Conservation (phyloP, 2,888 invertebrate species). For the Ctena decussata region DNA sequence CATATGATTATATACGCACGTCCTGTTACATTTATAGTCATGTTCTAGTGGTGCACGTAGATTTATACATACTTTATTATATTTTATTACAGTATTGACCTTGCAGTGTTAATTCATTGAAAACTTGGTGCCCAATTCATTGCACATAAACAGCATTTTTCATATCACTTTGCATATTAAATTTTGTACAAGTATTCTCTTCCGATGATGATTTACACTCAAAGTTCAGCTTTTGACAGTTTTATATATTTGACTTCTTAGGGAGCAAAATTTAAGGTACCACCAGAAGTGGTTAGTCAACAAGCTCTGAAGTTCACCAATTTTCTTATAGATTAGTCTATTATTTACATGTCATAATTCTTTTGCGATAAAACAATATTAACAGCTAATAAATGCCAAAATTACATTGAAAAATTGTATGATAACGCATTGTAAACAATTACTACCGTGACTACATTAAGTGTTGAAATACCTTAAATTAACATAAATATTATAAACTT, state of each 20-base stretch:
- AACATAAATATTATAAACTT: too few species aligned
- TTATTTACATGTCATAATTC: slow-evolving; percentile 12
- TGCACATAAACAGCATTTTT: too few species aligned
- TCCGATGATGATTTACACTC: not conserved
- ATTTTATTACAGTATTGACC: too few species aligned
- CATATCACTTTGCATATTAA: too few species aligned
- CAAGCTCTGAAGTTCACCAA: not conserved
- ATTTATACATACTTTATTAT: too few species aligned
- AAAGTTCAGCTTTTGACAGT: not conserved
- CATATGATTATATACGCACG: too few species aligned
- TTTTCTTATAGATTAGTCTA: not conserved
- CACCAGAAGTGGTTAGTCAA: not conserved
- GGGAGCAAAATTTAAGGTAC: slow-evolving; percentile 10
- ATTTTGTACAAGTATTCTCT: too few species aligned
- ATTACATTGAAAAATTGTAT: not conserved
- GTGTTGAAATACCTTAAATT: too few species aligned
- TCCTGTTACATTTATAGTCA: too few species aligned
- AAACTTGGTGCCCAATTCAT: too few species aligned
- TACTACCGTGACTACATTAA: not conserved
- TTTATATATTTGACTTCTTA: slow-evolving; percentile 5
- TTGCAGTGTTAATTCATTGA: too few species aligned
- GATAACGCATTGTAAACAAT: not conserved
- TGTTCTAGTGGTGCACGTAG: too few species aligned
- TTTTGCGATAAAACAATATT: not conserved
- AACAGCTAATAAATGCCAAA: slow-evolving; percentile 12